These are phyloP conservation scores for Eciton burchellii DNA, from an alignment of 1,140 invertebrate species.

Conservation along the genomic window DNA sequence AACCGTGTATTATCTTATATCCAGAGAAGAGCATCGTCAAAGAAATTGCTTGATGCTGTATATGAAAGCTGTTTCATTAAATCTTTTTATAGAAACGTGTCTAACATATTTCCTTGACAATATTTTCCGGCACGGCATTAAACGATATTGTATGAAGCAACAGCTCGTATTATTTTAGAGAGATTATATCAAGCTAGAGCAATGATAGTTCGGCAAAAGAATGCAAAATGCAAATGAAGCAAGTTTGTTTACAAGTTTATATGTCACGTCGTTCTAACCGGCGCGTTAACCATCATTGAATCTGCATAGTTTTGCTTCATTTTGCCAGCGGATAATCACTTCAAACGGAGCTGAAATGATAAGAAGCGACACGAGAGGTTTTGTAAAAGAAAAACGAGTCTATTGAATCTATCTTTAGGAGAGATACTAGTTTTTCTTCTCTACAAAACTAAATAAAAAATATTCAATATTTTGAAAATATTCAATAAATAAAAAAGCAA, in stretches of 20 bases:
- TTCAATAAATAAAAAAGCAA: too few relatives aligned
- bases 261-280: background rate
- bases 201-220: constrained; percentile 20
- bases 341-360: background rate
- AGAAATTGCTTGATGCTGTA: background rate
- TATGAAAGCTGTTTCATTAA: background rate
- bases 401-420: background rate
- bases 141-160: background rate
- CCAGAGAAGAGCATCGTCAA: constrained; percentile 5
- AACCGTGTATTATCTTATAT: background rate
- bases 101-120: constrained; percentile 4
- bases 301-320: constrained; percentile 42
- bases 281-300: constrained; percentile 8
- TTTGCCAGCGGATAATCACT: background rate
- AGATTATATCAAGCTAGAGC: background rate
- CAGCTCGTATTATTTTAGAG: too few relatives aligned
- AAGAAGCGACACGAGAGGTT: background rate
- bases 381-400: background rate
- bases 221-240: constrained; percentile 8
- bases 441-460: background rate
- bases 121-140: background rate
- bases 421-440: background rate
- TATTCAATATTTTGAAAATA: too few relatives aligned
- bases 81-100: constrained; percentile 1
- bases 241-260: constrained; percentile 31